Evolutionary conservation across 2,888 invertebrate genomes (phyloP), one percentile per base, ranked within the genome.

Genomic region (Pammene aurita): DNA sequence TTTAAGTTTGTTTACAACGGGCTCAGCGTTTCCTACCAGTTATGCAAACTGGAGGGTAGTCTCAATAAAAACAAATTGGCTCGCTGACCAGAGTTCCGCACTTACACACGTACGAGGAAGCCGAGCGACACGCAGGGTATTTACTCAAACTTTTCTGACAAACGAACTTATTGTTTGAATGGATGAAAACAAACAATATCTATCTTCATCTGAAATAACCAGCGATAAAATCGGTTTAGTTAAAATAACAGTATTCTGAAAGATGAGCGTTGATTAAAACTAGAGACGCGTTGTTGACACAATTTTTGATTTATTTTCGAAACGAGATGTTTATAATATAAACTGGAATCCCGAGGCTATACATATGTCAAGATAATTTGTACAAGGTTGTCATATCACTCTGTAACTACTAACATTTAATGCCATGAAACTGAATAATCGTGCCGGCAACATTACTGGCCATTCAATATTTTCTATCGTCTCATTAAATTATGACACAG

Each of bases 21-120:
- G 84, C 85, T 90, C 88, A 88, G 89, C 89, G 86, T 88, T 90
- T 89, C 88, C 86, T 85, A 85, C 86, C 86, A 89, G 89, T 91
- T 90, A 62, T 90, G 90, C 91, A 91, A 90, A 90, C 87, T 87
- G 84, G 87, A 85, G 91, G 91, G 90, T 89, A 90, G 90, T 90
- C 90, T 89, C 90, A 89, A 92, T 92, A 92, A 92, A 91, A 92
- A 92, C 88, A 92, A 90, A 92, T 92, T 90, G 91, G 89, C 87
- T 84, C 84, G 85, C 88, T 86, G 88, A 86, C 87, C 89, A 84
- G 83, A 88, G 87, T 82, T 80, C 84, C 81, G 83, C 89, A 85
- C 76, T 89, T 89, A 87, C 89, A 88, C 91, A 91, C 91, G 91
- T 91, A 83, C 91, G 82, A 89, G 90, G 89, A 90, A 90, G 84